Conservation (phyloP, 2,113 vertebrate genomes). For the Phaetusa simplex region DNA sequence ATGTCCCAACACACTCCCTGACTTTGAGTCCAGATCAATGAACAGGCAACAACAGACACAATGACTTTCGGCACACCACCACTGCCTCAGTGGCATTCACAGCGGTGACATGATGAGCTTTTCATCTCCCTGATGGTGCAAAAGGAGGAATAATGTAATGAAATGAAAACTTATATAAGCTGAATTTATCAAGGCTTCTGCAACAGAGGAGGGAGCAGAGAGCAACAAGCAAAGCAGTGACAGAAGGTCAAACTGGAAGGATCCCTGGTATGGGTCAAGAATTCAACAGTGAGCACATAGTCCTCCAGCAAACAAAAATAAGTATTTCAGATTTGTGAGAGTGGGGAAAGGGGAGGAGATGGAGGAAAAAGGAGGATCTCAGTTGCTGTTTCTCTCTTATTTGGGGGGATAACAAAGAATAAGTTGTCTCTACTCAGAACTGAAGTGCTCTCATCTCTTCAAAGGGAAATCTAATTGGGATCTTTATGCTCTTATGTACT, state of each 20-base stretch:
- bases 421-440: neutral
- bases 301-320: neutral
- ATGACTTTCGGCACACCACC: neutral
- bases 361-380: neutral
- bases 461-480: conserved; percentile 11
- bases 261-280: neutral
- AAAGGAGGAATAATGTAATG: neutral
- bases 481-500: neutral
- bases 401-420: neutral
- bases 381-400: neutral
- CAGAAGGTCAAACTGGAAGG: neutral
- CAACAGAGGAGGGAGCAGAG: neutral
- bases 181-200: neutral
- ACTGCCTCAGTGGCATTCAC: neutral
- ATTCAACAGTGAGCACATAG: neutral
- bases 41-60: fast-evolving
- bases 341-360: neutral
- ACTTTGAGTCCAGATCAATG: neutral
- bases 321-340: neutral
- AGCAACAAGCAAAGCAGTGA: neutral
- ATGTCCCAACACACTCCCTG: neutral
- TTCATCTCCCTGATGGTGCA: neutral
- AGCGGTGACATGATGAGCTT: neutral
- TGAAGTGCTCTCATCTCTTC: conserved; percentile 16
- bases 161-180: neutral